Evolutionary conservation across 1,140 invertebrate genomes (phyloP), one percentile per base, ranked within the genome.

Genomic region (Heliconius congener): DNA sequence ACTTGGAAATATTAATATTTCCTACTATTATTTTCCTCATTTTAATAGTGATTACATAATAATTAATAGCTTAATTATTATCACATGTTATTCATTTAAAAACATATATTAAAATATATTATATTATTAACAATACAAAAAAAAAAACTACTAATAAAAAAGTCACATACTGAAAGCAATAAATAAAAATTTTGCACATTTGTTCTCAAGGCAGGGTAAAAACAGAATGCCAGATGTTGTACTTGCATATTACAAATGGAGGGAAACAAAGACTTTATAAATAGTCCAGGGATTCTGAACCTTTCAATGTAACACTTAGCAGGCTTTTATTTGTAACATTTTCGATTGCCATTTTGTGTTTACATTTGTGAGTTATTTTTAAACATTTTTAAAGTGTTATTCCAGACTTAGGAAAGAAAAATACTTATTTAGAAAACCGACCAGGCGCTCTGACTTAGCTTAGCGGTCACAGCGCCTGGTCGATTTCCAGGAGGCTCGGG

Each of bases 261-360:
- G 71, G 71, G 71, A 72, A 72, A 72, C 71, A 72, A 72, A 72
- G 71, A 42, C 30, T 37, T 72, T 72, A 72, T 72, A 72, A 72
- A 72, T 72, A 72, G 71, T 72, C 34, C 71, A 37, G 71, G 37
- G 71, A 66, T 66, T 66, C 27, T 30, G 60, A 66, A 66, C 60
- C 60, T 66, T 66, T 66, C 60, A 66, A 66, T 13, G 13, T 66
- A 66, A 66, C 60, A 66, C 60, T 66, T 66, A 6, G 60, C 60
- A 66, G 60, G 60, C 60, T 66, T 66, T 66, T 66, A 66, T 66
- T 27, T 66, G 13, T 66, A 30, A 66, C 6, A 27, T n/a, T 37
- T 66, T 27, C 11, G 23, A 30, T 66, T 66, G 27, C n/a, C 27
- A 16, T 27, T 66, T 66, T 66, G 27, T 66, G 60, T 66, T 27